Evolutionary conservation across 2,113 vertebrate species (phyloP), one percentile per base, ranked within the genome.

Genomic region (Lophotis ruficrista): DNA sequence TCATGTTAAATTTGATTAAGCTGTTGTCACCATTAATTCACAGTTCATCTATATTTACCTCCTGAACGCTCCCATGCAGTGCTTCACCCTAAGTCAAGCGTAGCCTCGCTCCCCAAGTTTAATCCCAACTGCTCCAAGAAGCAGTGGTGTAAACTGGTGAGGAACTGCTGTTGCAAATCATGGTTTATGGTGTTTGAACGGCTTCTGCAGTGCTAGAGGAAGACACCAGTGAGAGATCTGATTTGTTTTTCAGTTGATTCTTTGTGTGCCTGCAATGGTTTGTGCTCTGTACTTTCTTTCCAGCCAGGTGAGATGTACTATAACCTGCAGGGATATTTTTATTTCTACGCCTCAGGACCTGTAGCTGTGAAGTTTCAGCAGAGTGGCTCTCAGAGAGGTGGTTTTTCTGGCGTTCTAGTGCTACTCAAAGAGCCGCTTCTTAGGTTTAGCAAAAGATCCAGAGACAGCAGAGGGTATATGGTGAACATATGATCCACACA

Each of bases 21-120:
- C 79, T 90, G 90, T 96, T 96, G 93, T 92, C 96, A 73, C 87
- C 85, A 54, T 91, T 94, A 86, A 85, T 94, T 95, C 90, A 77
- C 78, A 90, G 87, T 47, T 95, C 62, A 88, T 82, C 87, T 91
- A 31, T 73, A 83, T 94, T 93, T 94, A 87, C 94, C 90, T 90
- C 87, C 20, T 73, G 82, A 88, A 80, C 2, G 0, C 50, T 91
- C 61, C 47, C 73, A 73, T 47, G 65, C 54, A 75, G 72, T 56
- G 77, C 83, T 92, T 2, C 64, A 56, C 48, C 65, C 93, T 31
- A 30, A 38, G 1, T 68, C 33, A 58, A 81, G 87, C 87, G 10
- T 25, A 91, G 56, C 89, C 78, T 65, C 1, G 0, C 57, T 87
- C 65, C 62, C 57, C 38, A 12, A 4, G 24, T 51, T 77, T 54